Percentiles rank a stretch among this genome's conserved stretches.
Conservation (phyloP, 2,113 vertebrate genomes). For the Sapayoa aenigma region DNA sequence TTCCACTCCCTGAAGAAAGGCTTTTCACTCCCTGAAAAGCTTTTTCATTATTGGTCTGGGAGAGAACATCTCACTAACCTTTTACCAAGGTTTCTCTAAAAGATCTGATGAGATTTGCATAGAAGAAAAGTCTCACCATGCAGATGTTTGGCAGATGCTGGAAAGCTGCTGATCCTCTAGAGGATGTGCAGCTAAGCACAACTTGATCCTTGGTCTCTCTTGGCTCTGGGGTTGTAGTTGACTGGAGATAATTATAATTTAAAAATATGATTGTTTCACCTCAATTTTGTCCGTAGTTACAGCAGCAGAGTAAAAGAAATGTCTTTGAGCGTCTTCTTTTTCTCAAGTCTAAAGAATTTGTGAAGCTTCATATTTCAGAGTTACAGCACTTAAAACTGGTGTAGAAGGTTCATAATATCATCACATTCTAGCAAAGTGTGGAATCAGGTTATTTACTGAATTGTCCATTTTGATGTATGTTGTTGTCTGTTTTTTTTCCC, state of each 20-base stretch:
- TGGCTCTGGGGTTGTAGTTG: background rate
- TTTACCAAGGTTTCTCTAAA: background rate
- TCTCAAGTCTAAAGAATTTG: background rate
- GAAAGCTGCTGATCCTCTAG: background rate
- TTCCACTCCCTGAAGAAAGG: background rate
- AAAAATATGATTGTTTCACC: background rate
- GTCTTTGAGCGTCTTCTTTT: background rate
- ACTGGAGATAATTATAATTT: background rate
- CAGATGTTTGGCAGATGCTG: background rate
- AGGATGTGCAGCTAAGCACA: background rate
- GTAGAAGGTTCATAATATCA: background rate
- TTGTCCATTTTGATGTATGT: background rate
- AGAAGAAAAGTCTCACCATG: background rate
- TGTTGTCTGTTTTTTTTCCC: background rate
- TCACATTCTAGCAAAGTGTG: background rate
- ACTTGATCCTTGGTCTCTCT: background rate
- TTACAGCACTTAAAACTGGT: background rate
- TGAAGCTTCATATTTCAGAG: background rate
- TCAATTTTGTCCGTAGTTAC: background rate
- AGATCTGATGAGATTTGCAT: background rate
- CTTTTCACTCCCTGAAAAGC: too few species aligned
- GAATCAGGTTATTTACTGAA: background rate
- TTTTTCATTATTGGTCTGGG: background rate
- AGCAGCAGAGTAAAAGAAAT: background rate
- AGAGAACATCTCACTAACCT: background rate